Evolutionary conservation across 1,140 invertebrate species (phyloP).

Genomic region (Zophobas morio): DNA sequence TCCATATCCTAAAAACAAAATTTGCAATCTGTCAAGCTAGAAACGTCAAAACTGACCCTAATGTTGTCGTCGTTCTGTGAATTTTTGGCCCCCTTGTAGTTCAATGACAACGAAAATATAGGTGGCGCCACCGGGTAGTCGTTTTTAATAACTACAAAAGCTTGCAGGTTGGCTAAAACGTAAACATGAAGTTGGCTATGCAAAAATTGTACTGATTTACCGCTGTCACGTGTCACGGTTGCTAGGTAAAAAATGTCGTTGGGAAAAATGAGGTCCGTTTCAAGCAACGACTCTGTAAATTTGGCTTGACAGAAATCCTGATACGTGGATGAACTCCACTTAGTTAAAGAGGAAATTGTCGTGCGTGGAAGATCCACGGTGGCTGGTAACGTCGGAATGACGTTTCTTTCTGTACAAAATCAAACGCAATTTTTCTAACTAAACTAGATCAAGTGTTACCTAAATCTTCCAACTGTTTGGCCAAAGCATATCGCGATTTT

Average conservation of each 20-base stretch:
- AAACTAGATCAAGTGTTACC: slow-evolving; percentile 62
- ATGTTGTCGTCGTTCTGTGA: slow-evolving; percentile 78
- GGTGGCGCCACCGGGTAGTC: slow-evolving; percentile 87
- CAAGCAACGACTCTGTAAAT: slow-evolving; percentile 70
- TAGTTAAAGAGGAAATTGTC: slow-evolving; percentile 73
- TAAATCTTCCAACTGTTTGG: slow-evolving; percentile 83
- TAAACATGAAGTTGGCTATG: neutral
- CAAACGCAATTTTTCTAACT: neutral
- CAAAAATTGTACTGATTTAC: slow-evolving; percentile 65
- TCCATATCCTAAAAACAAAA: slow-evolving; percentile 76
- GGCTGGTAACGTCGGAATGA: slow-evolving; percentile 59
- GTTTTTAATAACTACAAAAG: slow-evolving; percentile 82
- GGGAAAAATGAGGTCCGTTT: slow-evolving; percentile 72
- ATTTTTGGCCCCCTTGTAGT: slow-evolving; percentile 80
- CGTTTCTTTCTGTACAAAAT: slow-evolving; percentile 60
- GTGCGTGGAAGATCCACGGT: slow-evolving; percentile 69
- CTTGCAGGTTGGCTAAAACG: slow-evolving; percentile 79
- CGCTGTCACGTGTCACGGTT: slow-evolving; percentile 78
- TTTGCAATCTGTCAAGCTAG: neutral
- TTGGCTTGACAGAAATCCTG: slow-evolving; percentile 74
- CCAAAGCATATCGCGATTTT: slow-evolving; percentile 80
- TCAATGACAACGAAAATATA: slow-evolving; percentile 80
- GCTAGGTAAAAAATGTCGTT: slow-evolving; percentile 80
- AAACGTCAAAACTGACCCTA: slow-evolving; percentile 68
- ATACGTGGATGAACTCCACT: slow-evolving; percentile 79